Base-by-base conservation (phyloP, 1,140 invertebrate genomes). In the Cydia amplana region DNA sequence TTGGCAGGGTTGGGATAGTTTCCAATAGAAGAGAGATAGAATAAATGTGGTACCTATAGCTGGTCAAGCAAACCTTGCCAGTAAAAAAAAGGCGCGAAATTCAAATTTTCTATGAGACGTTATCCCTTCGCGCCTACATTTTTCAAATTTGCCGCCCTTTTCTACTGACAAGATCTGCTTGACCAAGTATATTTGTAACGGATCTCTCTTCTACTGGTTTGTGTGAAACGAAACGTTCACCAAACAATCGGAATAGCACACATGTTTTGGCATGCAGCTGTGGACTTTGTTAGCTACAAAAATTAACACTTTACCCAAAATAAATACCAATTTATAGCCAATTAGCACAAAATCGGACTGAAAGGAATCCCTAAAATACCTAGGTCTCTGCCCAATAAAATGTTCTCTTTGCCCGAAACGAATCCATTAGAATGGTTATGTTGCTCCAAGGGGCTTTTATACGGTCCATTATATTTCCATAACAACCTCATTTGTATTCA, bases 401-500 rank as follows among this genome's bases (percentile, higher is more conserved):
- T 70, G n/a, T 16, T 36, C 65, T 12, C 32, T 70, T 67, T 40
- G 32, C 32, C 65, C 18, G 16, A 36, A 40, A 32, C 65, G 36
- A 32, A 70, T 70, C 18, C 28, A 43, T 70, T 70, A 70, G 43
- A 40, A 70, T 36, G n/a, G 32, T 70, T 36, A 70, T 43, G 18
- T 70, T 70, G 32, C 28, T 32, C 65, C 32, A 40, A 43, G n/a
- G 65, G 65, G 28, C 36, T 70, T 70, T 70, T 70, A 70, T 40
- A 70, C 20, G 65, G 28, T 32, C 18, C 65, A 20, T 70, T 70
- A 43, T 70, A 40, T 70, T 70, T 36, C 36, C 65, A 70, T 70
- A 70, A 70, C 65, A 20, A 43, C n/a, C n/a, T 70, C 65, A 40
- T 70, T 32, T 70, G 18, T 70, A 70, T 70, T 70, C 28, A 36